Evolutionary conservation across 2,888 invertebrate genomes (phyloP).

Genomic region (Amiota minor): DNA sequence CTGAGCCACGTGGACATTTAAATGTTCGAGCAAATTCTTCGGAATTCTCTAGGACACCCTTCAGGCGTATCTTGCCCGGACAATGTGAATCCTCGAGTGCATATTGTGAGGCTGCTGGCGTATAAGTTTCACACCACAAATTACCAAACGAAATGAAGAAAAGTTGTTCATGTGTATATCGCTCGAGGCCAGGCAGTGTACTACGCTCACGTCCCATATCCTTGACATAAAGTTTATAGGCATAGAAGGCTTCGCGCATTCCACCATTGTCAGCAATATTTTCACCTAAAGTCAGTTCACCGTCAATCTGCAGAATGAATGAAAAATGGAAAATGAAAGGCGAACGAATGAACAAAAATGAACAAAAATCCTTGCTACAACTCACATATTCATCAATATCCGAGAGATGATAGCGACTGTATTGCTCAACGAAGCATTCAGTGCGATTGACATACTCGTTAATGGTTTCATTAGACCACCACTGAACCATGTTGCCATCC

Average conservation of each 20-base stretch:
- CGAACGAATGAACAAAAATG: not conserved
- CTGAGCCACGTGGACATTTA: conserved; percentile 75
- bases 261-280: conserved; percentile 91
- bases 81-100: conserved; percentile 84
- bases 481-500: conserved; percentile 87
- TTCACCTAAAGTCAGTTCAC: conserved; percentile 84
- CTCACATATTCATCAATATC: conserved; percentile 79
- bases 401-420: conserved; percentile 79
- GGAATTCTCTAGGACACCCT: conserved; percentile 82
- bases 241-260: conserved; percentile 81
- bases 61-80: conserved; percentile 81
- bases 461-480: conserved; percentile 90
- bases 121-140: conserved; percentile 88
- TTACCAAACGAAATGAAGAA: conserved; percentile 88
- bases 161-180: conserved; percentile 81
- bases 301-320: conserved; percentile 78
- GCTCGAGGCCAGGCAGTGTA: conserved; percentile 82
- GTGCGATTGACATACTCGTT: conserved; percentile 83
- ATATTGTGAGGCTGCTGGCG: conserved; percentile 77
- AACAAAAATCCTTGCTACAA: conserved; percentile 34
- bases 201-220: conserved; percentile 77
- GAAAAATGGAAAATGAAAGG: conserved; percentile 8
- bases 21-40: conserved; percentile 82
- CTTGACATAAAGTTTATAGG: conserved; percentile 78
- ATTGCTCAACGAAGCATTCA: conserved; percentile 90